Evolutionary conservation across 2,888 invertebrate species (phyloP), one percentile per base, ranked within the genome.

Genomic region (Rhagonycha fulva): DNA sequence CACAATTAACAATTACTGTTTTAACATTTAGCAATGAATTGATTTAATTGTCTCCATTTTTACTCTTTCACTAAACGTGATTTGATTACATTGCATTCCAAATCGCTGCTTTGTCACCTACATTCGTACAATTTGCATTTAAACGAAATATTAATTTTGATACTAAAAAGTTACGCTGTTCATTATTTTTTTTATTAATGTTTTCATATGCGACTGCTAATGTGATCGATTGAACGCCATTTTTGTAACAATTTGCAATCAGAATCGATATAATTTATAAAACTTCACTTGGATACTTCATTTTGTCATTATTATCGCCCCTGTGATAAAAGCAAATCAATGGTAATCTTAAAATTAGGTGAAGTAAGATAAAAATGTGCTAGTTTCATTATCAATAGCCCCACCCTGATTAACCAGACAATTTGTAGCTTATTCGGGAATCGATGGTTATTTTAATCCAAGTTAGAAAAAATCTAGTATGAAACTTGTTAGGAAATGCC

Each of bases 1-100:
- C 73, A 30, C 72, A 76, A 76, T 76, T 76, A 73, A 70, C 63
- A 23, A 32, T 32, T 32, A 32, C 32, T 32, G 32, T 32, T 32
- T 32, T 32, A 32, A 32, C 32, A 12, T 32, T 32, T 32, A 32
- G 32, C 32, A 32, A 32, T 32, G 32, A 32, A 32, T 32, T 32
- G 32, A 32, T 32, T 32, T 32, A 32, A 32, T 32, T 32, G 32
- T 32, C 32, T 32, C 32, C 32, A 32, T 32, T 32, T 32, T 32
- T 32, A 32, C 32, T 32, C 32, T 32, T 32, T 32, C 32, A 1
- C 0, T 12, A 32, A n/a, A 32, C 32, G 32, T 32, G 32, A 32
- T 32, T 32, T 32, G 32, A 32, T 32, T 32, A 32, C 32, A 32
- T 32, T 32, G 32, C 32, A 12, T 5, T 12, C 12, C 12, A 32